Evolutionary conservation across 2,113 vertebrate species (phyloP).

Genomic region (Tragelaphus strepsiceros): DNA sequence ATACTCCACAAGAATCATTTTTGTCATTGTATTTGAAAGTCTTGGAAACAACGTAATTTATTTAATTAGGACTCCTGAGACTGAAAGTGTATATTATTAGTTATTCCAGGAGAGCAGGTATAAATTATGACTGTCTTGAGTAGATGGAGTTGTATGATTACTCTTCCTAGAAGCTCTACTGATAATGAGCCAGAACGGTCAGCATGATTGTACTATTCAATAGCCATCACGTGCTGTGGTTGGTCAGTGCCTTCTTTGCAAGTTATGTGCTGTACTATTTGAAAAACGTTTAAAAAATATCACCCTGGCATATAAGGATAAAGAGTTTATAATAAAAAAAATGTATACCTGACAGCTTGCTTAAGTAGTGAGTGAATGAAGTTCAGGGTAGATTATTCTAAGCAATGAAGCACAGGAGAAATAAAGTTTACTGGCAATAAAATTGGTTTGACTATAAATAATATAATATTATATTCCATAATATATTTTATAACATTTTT

Average conservation of each 20-base stretch:
- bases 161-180: accelerated
- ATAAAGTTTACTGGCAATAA: neutral
- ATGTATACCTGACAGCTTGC: neutral
- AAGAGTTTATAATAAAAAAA: neutral
- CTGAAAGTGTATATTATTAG: neutral
- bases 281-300: neutral
- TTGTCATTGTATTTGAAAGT: neutral
- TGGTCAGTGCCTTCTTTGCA: neutral
- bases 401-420: neutral
- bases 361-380: neutral
- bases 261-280: neutral
- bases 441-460: neutral
- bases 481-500: neutral
- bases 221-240: neutral
- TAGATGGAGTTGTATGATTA: neutral
- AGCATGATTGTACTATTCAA: neutral
- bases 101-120: neutral
- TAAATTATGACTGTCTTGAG: neutral
- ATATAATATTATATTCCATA: neutral
- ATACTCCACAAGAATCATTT: neutral
- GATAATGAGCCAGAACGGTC: neutral
- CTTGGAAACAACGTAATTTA: neutral
- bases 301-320: neutral
- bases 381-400: neutral
- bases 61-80: neutral